These are phyloP conservation scores for Halocaridina rubra DNA, from an alignment of 2,888 invertebrate species.

Conservation along the genomic window DNA sequence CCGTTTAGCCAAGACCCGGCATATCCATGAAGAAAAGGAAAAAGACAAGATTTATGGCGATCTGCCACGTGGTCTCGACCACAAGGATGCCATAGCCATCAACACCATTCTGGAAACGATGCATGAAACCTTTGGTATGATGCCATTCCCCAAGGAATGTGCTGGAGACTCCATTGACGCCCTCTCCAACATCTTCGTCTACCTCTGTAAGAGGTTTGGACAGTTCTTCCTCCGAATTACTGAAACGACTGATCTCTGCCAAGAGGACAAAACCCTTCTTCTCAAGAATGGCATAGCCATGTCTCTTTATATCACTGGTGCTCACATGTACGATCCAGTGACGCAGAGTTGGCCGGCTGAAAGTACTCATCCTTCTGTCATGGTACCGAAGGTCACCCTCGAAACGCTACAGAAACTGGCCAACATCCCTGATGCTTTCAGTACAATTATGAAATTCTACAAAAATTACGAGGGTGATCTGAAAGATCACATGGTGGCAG, in stretches of 20 bases:
- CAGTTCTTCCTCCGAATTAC: slow-evolving; percentile 3
- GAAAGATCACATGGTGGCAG: slow-evolving; percentile 9
- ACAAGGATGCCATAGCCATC: not conserved
- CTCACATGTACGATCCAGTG: slow-evolving; percentile 24
- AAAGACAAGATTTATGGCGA: not conserved
- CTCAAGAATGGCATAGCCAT: slow-evolving; percentile 29
- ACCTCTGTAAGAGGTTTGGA: slow-evolving; percentile 15
- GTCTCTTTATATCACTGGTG: slow-evolving; percentile 29
- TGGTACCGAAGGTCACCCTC: slow-evolving; percentile 12
- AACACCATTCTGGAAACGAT: not conserved
- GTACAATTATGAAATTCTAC: slow-evolving; percentile 21
- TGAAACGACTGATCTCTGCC: not conserved
- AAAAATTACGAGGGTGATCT: not conserved
- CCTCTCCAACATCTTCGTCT: slow-evolving; percentile 28
- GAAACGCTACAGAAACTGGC: slow-evolving; percentile 11
- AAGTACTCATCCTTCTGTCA: not conserved
- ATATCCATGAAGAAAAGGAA: not conserved
- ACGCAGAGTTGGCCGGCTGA: slow-evolving; percentile 17
- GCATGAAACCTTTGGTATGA: not conserved
- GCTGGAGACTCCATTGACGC: slow-evolving; percentile 19
- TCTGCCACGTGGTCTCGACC: not conserved
- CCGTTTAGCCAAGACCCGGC: slow-evolving; percentile 4
- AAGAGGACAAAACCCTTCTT: not conserved
- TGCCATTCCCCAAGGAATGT: slow-evolving; percentile 22
- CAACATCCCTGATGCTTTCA: not conserved